Conservation (phyloP, 2,888 invertebrate genomes). For the Lochmaea crataegi region DNA sequence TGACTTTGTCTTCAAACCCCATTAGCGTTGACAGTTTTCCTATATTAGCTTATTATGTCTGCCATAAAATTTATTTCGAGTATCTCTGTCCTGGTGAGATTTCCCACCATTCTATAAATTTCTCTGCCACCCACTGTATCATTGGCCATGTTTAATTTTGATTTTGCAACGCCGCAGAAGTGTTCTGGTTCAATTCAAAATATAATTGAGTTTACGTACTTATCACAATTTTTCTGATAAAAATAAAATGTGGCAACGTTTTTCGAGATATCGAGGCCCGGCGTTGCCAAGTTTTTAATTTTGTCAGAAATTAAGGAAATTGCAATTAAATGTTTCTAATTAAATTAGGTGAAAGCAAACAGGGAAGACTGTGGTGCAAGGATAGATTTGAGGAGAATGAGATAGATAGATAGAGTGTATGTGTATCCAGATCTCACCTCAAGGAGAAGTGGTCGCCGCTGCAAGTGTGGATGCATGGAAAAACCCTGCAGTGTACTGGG, state of each 20-base stretch:
- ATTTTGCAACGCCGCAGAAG: neutral
- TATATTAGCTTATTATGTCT: too few species aligned
- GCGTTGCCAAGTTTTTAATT: neutral
- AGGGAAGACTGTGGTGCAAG: slow-evolving; percentile 37
- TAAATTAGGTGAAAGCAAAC: slow-evolving; percentile 24
- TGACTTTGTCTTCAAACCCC: too few species aligned
- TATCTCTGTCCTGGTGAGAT: too few species aligned
- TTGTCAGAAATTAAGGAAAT: neutral
- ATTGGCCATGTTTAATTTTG: neutral
- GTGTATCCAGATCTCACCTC: slow-evolving; percentile 75
- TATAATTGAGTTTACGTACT: neutral
- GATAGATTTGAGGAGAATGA: neutral
- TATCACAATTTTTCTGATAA: slow-evolving; percentile 1
- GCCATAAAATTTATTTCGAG: too few species aligned
- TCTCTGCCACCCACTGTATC: too few species aligned
- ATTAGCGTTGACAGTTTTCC: too few species aligned
- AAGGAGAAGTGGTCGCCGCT: slow-evolving; percentile 83
- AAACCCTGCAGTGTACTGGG: slow-evolving; percentile 67
- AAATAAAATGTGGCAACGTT: neutral
- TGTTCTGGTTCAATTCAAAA: too few species aligned
- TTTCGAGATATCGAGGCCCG: neutral
- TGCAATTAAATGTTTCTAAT: slow-evolving; percentile 4
- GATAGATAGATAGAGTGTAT: slow-evolving; percentile 18
- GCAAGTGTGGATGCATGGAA: slow-evolving; percentile 59
- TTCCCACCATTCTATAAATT: too few species aligned